Base-by-base conservation (phyloP, 1,140 invertebrate species). In the Plodia interpunctella region DNA sequence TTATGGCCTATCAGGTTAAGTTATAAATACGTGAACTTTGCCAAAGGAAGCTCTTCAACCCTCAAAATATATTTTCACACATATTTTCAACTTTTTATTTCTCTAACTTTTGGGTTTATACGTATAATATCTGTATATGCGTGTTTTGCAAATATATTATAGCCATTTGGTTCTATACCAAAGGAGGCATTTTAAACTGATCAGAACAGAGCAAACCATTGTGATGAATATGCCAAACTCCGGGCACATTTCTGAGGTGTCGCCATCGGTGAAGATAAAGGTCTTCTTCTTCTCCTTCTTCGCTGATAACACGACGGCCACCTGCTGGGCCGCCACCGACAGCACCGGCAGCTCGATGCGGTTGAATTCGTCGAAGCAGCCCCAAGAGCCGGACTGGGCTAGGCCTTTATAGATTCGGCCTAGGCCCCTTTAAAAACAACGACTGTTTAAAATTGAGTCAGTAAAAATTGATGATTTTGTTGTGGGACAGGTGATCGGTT, bases 181-280 rank as follows among this genome's bases (percentile, higher is more conserved):
- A n/a, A 44, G 5, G n/a, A 15, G 13, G 15, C 15, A 44, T 15
- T 44, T 10, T 15, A 44, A 2, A 5, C 2, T 5, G 38, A 6
- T 17, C n/a, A 17, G 15, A 15, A 44, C 5, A 15, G 15, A 5
- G n/a, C 79, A 83, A 89, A 97, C 97, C 98, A 99, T 99, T 13
- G 98, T 99, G 62, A 99, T 95, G 79, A 99, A 99, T 73, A 99
- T 98, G 25, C 98, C 98, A 90, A 99, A 97, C 84, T 99, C 98
- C 0, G 95, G 94, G 88, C 97, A 98, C 94, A 99, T 94, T 54
- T 97, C 94, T 5, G 98, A 96, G 50, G 93, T 92, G 78, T 99
- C 98, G 0, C 98, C 98, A 79, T 99, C 98, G 0, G 97, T 98
- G 78, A 99, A 99, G 5, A 96, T 85, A 78, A 98, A 98, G 17